Evolutionary conservation across 2,888 invertebrate species (phyloP).

Genomic region (Ceratothoa steindachneri): DNA sequence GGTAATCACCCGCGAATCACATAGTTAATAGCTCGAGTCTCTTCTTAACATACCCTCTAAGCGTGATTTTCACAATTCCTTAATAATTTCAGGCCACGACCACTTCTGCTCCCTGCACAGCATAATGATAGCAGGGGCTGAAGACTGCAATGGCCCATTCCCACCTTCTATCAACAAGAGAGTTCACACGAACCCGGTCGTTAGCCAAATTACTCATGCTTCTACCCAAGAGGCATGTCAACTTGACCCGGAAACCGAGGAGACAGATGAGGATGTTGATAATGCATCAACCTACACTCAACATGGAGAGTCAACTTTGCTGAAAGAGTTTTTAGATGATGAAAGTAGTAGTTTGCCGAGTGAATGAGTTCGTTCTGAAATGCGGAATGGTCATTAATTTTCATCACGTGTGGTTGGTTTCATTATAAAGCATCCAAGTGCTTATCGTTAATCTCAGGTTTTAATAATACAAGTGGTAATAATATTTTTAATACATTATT

Average conservation of each 20-base stretch:
- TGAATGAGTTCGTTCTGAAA: no score
- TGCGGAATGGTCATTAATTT: no score
- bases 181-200: neutral
- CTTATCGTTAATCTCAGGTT: no score
- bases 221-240: neutral
- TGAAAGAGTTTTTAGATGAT: neutral
- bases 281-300: slow-evolving; percentile 2
- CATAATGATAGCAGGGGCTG: neutral
- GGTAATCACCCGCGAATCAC: no score
- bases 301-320: neutral
- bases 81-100: neutral
- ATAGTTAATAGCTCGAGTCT: no score
- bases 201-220: neutral
- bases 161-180: neutral
- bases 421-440: no score
- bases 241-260: neutral
- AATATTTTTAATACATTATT: no score
- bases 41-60: no score
- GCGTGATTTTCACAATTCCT: neutral
- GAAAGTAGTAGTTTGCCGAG: no score
- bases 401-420: no score
- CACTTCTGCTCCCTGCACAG: slow-evolving; percentile 7
- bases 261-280: neutral
- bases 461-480: no score
- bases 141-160: neutral